Evolutionary conservation across 2,888 invertebrate species (phyloP), one percentile per base, ranked within the genome.

Genomic region (Scaptomyza caliginosa): DNA sequence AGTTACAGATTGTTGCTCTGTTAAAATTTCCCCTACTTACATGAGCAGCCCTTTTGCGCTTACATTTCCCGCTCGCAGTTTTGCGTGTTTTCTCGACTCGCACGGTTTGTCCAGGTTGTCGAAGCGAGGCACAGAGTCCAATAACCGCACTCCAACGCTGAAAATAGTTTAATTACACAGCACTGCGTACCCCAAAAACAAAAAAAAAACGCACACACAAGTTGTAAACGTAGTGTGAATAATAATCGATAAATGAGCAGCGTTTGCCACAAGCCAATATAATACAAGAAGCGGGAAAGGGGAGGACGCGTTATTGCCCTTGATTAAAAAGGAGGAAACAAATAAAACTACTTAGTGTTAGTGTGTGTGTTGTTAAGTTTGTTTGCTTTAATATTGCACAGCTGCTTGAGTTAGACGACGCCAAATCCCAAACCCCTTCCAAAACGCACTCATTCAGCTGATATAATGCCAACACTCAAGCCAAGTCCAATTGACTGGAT

Each of bases 401-500:
- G 42, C 55, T 48, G 30, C 17, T 23, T n/a, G 42, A 26, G 26
- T 13, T 24, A 19, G 19, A 17, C 19, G 36, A 10, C 17, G 11
- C 46, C 17, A 34, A n/a, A n/a, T n/a, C n/a, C 28, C 36, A n/a
- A n/a, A n/a, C 6, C 5, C 8, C 6, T 10, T 1, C 2, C 13
- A 13, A n/a, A n/a, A n/a, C 10, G 5, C n/a, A 3, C 19, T 26
- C 6, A 39, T 28, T 17, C 51, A 24, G 36, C 58, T 60, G 52
- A 52, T 78, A 78, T 58, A 74, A 84, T 84, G 84, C 64, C 68
- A 77, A 88, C 88, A 86, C 76, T 70, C 81, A 82, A 84, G 72
- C 70, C 56, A 68, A 74, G 65, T 82, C 72, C 78, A 74, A 60
- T 68, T 74, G 74, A 85, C 79, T 88, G 89, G 89, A 86, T 87